Evolutionary conservation across 1,140 invertebrate genomes (phyloP).

Genomic region (Bombyx mandarina): DNA sequence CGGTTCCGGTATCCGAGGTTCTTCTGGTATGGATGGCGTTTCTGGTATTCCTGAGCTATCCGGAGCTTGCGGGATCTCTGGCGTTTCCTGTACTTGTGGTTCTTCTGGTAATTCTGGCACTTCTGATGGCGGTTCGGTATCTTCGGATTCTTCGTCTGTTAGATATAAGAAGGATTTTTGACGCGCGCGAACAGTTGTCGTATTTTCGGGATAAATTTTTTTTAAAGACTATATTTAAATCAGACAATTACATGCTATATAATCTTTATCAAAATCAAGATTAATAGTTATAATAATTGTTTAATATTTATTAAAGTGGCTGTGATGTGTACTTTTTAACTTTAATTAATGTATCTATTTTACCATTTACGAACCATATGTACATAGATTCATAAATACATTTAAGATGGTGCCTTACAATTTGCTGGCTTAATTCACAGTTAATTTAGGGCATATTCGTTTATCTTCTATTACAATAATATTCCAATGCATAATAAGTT

Average conservation of each 20-base stretch:
- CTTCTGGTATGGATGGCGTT: constrained; percentile 3
- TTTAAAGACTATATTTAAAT: not conserved
- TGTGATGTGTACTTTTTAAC: constrained; percentile 14
- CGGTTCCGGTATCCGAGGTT: constrained; percentile 5
- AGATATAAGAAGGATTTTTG: constrained; percentile 27
- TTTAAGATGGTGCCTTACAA: too few species aligned
- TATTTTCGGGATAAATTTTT: constrained; percentile 30
- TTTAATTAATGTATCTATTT: too few species aligned
- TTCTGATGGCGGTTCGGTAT: constrained; percentile 28
- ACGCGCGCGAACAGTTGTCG: constrained; percentile 47
- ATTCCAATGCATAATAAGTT: too few species aligned
- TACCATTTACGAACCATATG: not conserved
- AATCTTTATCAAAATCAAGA: not conserved
- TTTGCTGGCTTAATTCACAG: too few species aligned
- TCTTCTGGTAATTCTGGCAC: constrained; percentile 2
- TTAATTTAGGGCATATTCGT: too few species aligned
- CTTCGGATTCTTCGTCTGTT: constrained; percentile 55
- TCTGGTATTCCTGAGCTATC: constrained; percentile 1
- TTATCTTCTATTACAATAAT: too few species aligned
- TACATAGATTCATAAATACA: too few species aligned
- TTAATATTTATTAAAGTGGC: constrained; percentile 14
- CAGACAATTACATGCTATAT: not conserved
- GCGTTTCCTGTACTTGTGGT: constrained; percentile 16
- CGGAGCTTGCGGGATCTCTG: constrained; percentile 20
- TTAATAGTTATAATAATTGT: constrained; percentile 5